Percentiles rank a stretch among this genome's conserved stretches.
These are phyloP conservation scores for Apodemus agrarius DNA, from an alignment of 2,797 vertebrate species.

Conservation along the genomic window DNA sequence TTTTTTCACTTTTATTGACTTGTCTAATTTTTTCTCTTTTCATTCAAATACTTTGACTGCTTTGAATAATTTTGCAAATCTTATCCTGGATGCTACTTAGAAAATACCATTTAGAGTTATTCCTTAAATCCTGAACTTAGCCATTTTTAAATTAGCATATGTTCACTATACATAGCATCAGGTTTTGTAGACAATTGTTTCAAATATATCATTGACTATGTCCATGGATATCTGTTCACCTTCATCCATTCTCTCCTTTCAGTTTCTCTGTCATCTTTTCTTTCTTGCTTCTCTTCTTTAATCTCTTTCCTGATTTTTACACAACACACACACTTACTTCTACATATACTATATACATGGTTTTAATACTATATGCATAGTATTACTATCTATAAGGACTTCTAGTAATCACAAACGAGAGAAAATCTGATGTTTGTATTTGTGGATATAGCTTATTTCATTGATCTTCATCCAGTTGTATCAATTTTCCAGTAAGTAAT, in stretches of 20 bases:
- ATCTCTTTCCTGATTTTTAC: neutral
- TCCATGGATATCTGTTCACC: neutral
- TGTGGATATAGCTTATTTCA: neutral
- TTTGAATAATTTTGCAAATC: neutral
- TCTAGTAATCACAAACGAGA: neutral
- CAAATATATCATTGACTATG: neutral
- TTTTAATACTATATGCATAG: neutral
- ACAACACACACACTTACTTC: neutral
- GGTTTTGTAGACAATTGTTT: neutral
- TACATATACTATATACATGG: neutral
- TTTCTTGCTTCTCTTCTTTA: neutral
- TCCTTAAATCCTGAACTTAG: neutral
- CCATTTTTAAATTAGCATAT: neutral
- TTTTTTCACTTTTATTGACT: neutral
- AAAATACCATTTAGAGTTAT: neutral
- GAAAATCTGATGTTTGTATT: neutral
- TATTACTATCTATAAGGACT: neutral
- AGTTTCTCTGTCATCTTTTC: neutral
- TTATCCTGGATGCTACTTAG: neutral
- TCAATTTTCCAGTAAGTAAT: neutral
- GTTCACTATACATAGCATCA: too few species aligned
- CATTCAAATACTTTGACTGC: neutral
- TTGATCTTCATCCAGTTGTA: too few species aligned
- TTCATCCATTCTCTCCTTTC: neutral
- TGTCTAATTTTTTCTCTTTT: neutral